Percentiles rank a stretch among this genome's conserved stretches.
Evolutionary conservation across 2,888 invertebrate species (phyloP).

Genomic region (Eristalis tenax): DNA sequence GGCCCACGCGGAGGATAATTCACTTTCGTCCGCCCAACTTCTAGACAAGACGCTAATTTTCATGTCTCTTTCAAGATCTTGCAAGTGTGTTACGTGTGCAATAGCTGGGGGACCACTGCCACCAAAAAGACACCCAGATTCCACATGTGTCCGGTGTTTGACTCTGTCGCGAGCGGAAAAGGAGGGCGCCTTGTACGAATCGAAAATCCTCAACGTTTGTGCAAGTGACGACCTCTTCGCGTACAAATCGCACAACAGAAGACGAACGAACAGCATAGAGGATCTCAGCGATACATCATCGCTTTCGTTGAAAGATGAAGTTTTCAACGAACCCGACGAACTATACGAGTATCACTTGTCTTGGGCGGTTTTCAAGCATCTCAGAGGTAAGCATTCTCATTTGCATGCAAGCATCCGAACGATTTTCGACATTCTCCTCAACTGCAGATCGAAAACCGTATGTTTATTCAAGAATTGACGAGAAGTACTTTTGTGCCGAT

Average conservation of each 20-base stretch:
- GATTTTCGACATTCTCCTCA: background rate
- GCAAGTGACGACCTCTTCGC: slow-evolving; percentile 78
- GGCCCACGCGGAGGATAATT: too few relatives aligned
- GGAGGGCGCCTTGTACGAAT: slow-evolving; percentile 79
- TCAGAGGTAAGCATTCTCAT: slow-evolving; percentile 75
- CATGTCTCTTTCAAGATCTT: slow-evolving; percentile 75
- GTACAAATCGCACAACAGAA: slow-evolving; percentile 71
- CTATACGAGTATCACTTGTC: slow-evolving; percentile 78
- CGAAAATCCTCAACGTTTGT: slow-evolving; percentile 79
- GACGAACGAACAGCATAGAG: slow-evolving; percentile 73
- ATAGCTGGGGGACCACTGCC: slow-evolving; percentile 78
- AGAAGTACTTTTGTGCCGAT: slow-evolving; percentile 78
- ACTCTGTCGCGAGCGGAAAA: slow-evolving; percentile 79
- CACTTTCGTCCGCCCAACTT: background rate
- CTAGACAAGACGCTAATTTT: background rate
- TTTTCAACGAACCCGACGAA: slow-evolving; percentile 63
- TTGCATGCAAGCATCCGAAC: background rate
- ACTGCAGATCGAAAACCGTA: slow-evolving; percentile 78
- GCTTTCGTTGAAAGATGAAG: slow-evolving; percentile 61
- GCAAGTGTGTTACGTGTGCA: slow-evolving; percentile 80
- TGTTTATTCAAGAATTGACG: slow-evolving; percentile 76
- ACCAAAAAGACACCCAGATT: slow-evolving; percentile 75
- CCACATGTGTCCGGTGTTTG: slow-evolving; percentile 78
- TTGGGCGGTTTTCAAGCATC: slow-evolving; percentile 81
- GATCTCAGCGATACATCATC: slow-evolving; percentile 74